Conservation (phyloP, 2,888 invertebrate species). For the Nomada ruficornis region DNA sequence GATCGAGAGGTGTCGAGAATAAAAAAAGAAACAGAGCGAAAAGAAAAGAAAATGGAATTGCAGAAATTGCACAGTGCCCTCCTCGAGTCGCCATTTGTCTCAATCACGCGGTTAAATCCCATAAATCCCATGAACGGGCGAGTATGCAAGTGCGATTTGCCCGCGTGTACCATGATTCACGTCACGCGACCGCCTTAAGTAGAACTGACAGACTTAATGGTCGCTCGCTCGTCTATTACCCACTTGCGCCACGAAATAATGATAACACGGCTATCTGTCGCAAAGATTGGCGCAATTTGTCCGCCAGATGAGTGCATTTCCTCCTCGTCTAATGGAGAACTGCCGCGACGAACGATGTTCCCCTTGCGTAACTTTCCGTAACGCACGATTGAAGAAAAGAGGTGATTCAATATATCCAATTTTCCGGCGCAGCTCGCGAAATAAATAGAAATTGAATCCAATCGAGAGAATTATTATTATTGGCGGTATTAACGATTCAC, state of each 20-base stretch:
- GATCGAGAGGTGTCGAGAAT: no score
- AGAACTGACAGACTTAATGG: constrained; percentile 56
- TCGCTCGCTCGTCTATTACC: constrained; percentile 54
- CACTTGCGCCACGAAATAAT: constrained; percentile 59
- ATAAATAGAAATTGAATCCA: no score
- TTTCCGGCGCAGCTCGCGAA: no score
- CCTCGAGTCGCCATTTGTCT: background rate
- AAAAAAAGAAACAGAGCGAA: no score
- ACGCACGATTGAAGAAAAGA: background rate
- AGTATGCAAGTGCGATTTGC: constrained; percentile 14
- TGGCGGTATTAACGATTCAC: no score
- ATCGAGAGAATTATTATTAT: no score
- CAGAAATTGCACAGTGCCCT: no score
- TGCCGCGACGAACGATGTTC: constrained; percentile 36
- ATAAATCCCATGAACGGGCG: background rate
- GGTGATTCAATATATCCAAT: no score
- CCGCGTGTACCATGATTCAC: constrained; percentile 34
- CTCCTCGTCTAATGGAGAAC: constrained; percentile 4
- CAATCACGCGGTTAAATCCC: background rate
- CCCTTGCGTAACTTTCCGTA: constrained; percentile 12
- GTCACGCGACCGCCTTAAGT: constrained; percentile 58
- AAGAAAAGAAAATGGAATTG: no score
- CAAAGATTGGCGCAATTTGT: constrained; percentile 57
- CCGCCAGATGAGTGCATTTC: constrained; percentile 18
- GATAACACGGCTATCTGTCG: constrained; percentile 46